Base-by-base conservation (phyloP, 2,888 invertebrate species). In the Sinelater perroti region DNA sequence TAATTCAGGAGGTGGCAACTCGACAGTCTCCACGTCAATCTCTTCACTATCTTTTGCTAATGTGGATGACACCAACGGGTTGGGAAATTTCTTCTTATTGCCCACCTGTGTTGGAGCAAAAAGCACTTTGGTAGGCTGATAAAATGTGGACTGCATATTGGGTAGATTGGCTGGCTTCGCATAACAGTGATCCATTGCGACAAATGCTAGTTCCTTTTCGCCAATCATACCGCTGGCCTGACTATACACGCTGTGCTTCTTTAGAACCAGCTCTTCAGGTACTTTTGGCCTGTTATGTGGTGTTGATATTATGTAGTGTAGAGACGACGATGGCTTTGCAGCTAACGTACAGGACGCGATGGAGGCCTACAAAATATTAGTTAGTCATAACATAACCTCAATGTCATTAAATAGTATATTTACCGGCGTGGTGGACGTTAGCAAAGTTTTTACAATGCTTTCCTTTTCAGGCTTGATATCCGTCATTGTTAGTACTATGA, bases 151-250 rank as follows among this genome's bases (percentile, higher is more conserved):
- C 68, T 87, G 87, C n/a, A n/a, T n/a, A n/a, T n/a, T n/a, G n/a
- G n/a, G n/a, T n/a, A n/a, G n/a, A n/a, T n/a, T n/a, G n/a, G n/a
- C n/a, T 44, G 90, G 87, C 65, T 88, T 83, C 5, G 88, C 83
- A 70, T 91, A 91, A 69, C 85, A 84, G 69, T 91, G 91, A 69
- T 91, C 91, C 75, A 87, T 82, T 57, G 81, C 68, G 30, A 86
- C 78, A 36, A 58, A 38, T 36, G 63, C 64, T n/a, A 59, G 17
- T 2, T 63, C 62, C 13, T 57, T 51, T 24, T 63, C 63, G n/a
- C n/a, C n/a, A 11, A 42, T 20, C 10, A 26, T 44, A 4, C 24
- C 28, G 28, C 14, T 38, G 20, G 28, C 36, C 13, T 50, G 50
- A 40, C 35, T 45, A 45, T 53, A 53, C 33, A 21, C 44, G 28